Conservation (phyloP, 2,888 invertebrate species). For the Protophormia terraenovae region DNA sequence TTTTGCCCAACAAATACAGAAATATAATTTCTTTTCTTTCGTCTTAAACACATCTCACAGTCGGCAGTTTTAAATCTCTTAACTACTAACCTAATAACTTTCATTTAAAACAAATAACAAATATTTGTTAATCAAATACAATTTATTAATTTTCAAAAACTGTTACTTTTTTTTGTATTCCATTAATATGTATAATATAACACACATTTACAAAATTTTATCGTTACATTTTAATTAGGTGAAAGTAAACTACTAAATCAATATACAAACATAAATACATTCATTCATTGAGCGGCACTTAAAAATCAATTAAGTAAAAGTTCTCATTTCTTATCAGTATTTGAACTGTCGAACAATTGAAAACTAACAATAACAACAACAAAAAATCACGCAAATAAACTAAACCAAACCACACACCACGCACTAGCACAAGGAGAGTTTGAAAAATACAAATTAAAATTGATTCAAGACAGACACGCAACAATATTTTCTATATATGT, state of each 20-base stretch:
- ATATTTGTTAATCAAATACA: no score
- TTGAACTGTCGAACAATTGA: constrained; percentile 4
- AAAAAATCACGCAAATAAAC: not conserved
- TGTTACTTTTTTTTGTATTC: no score
- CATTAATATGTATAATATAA: not conserved
- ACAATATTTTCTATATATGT: constrained; percentile 19
- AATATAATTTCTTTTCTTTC: no score
- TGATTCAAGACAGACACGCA: constrained; percentile 59
- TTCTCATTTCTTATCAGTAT: constrained; percentile 34
- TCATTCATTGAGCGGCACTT: not conserved
- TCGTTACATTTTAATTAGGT: not conserved
- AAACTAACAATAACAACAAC: not conserved
- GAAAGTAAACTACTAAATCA: constrained; percentile 35
- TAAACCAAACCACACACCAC: not conserved
- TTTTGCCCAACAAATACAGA: no score
- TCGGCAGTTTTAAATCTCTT: not conserved
- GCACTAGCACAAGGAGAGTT: constrained; percentile 8
- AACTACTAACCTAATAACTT: constrained; percentile 5
- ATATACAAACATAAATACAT: not conserved
- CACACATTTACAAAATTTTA: not conserved
- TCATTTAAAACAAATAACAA: no score
- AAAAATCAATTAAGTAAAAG: constrained; percentile 44
- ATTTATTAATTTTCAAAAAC: not conserved
- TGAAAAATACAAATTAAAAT: constrained; percentile 50
- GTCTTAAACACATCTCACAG: no score